Conservation (phyloP, 35 echinoderm and acorn worm species). For the Ophioderma brevispina region DNA sequence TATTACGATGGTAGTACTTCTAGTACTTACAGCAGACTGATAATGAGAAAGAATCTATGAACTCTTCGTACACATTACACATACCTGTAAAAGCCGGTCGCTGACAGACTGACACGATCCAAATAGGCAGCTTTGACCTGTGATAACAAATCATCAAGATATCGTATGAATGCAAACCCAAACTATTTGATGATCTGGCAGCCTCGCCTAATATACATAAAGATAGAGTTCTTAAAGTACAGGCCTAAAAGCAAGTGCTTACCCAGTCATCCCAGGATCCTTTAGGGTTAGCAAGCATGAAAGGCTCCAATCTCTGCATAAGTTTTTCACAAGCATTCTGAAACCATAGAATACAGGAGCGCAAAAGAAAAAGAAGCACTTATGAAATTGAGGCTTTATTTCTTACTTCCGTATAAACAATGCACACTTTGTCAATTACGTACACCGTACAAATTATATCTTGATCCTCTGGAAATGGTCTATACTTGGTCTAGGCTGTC, state of each 20-base stretch:
- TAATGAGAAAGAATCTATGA: background rate
- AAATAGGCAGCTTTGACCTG: constrained; percentile 71
- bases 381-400: too few species aligned
- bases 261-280: constrained; percentile 82
- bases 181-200: too few species aligned
- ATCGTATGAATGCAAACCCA: too few species aligned
- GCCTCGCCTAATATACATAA: too few species aligned
- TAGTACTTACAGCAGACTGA: background rate
- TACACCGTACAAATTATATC: too few species aligned
- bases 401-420: too few species aligned
- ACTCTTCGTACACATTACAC: background rate
- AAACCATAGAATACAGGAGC: background rate
- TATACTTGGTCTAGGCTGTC: background rate
- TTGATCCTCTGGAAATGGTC: background rate
- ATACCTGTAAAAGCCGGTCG: constrained; percentile 82
- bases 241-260: too few species aligned
- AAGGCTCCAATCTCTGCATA: constrained; percentile 45
- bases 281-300: constrained; percentile 57
- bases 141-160: too few species aligned
- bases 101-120: constrained; percentile 68
- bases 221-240: too few species aligned
- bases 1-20: too few species aligned
- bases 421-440: too few species aligned
- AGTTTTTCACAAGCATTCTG: constrained; percentile 81
- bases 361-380: too few species aligned